phyloP scores from a whole-genome alignment of 2,113 vertebrate genomes.

The Procapra przewalskii region DNA sequence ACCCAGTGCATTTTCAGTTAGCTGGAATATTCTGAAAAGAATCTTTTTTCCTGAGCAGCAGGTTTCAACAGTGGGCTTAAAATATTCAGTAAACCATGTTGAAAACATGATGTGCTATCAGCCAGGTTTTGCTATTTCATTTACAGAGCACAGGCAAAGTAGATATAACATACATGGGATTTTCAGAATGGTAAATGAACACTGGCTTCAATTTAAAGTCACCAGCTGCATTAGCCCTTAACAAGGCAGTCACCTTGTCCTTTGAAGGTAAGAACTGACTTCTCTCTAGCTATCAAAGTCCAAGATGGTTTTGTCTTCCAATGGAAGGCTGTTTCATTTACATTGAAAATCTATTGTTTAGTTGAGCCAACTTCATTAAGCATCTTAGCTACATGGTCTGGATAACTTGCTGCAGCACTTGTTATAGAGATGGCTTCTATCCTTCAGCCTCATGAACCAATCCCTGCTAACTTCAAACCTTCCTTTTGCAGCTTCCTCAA shows the following conservation, averaged over 20 bases:
- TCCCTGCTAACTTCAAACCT: neutral
- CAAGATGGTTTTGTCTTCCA: neutral
- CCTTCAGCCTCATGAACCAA: neutral
- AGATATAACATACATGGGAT: neutral
- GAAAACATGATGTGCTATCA: neutral
- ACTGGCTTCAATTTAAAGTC: neutral
- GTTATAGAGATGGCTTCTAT: neutral
- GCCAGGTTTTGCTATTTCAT: neutral
- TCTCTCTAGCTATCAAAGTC: neutral
- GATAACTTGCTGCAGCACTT: neutral
- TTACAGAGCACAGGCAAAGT: neutral
- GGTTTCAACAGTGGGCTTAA: neutral
- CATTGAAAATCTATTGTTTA: neutral
- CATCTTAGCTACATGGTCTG: neutral
- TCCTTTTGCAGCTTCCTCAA: neutral
- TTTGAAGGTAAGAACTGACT: neutral
- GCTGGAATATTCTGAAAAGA: neutral
- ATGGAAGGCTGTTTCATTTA: neutral
- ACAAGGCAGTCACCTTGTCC: neutral
- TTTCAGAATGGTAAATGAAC: neutral
- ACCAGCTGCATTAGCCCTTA: neutral
- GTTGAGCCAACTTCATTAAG: neutral
- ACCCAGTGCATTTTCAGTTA: neutral
- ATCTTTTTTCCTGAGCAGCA: neutral
- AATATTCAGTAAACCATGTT: neutral